Percentiles rank a stretch among this genome's conserved stretches.
Evolutionary conservation across 2,888 invertebrate genomes (phyloP).

Genomic region (Epicampocera succincta): DNA sequence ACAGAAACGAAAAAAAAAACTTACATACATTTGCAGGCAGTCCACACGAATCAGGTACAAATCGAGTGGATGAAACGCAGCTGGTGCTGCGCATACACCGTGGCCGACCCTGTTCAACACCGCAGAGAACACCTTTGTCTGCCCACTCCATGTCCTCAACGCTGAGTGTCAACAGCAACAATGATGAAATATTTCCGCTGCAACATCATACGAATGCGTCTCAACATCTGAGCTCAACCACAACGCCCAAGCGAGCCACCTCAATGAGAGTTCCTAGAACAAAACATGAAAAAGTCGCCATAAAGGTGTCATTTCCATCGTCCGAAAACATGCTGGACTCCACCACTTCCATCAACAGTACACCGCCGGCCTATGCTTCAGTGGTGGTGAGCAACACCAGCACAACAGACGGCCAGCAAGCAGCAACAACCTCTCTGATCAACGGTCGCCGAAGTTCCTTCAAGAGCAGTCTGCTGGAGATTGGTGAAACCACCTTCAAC

Average conservation of each 20-base stretch:
- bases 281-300: slow-evolving; percentile 89
- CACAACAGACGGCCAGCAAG: slow-evolving; percentile 55
- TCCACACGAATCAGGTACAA: slow-evolving; percentile 84
- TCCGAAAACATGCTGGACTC: slow-evolving; percentile 85
- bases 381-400: slow-evolving; percentile 72
- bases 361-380: slow-evolving; percentile 75
- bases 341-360: slow-evolving; percentile 72
- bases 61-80: slow-evolving; percentile 92
- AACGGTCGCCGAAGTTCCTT: slow-evolving; percentile 78
- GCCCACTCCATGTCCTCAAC: slow-evolving; percentile 85
- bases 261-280: slow-evolving; percentile 84
- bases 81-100: slow-evolving; percentile 95
- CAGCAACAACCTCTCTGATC: slow-evolving; percentile 72
- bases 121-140: slow-evolving; percentile 82
- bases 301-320: slow-evolving; percentile 91
- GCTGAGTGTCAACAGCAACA: slow-evolving; percentile 84
- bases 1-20: slow-evolving; percentile 56
- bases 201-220: slow-evolving; percentile 64
- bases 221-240: slow-evolving; percentile 76
- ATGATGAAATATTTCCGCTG: slow-evolving; percentile 72
- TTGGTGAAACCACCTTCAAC: slow-evolving; percentile 80
- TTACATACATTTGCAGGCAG: slow-evolving; percentile 83
- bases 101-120: slow-evolving; percentile 85
- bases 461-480: slow-evolving; percentile 79
- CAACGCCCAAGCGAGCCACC: slow-evolving; percentile 81